Base-by-base conservation (phyloP, 2,113 vertebrate species). In the Calidris pugnax region DNA sequence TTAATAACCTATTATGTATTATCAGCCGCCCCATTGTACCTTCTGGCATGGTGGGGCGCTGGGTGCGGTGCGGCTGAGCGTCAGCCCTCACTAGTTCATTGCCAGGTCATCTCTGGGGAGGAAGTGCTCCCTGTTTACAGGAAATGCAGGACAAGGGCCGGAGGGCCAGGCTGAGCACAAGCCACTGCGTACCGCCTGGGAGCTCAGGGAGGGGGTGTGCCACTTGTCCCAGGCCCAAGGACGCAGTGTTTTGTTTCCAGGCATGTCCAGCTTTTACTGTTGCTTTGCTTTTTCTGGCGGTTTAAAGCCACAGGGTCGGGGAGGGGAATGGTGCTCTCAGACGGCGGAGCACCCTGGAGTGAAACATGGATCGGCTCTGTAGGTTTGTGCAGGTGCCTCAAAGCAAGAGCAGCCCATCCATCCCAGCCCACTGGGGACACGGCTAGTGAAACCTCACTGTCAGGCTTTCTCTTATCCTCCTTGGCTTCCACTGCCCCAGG, bases 91-190 rank as follows among this genome's bases (percentile, higher is more conserved):
- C 97, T 97, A 98, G 98, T 97, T 98, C 98, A 98, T 98, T 98
- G 98, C 98, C 98, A 98, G 98, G 98, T 98, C 98, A 98, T 98
- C 98, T 98, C 98, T 94, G 64, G 98, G 98, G 98, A 99, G 99
- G 98, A 99, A 98, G 97, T 75, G 96, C 96, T 98, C 98, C 87
- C 95, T 99, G 98, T 99, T 99, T 99, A 99, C 98, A 99, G 99
- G 99, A 99, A 99, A 99, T 99, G 99, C 99, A 97, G 97, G 98
- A 98, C 97, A 97, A 98, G 98, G 96, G 95, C 95, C 4, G 11
- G 87, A 81, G 94, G 78, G 88, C 81, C 53, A 77, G 92, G 69
- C 78, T 57, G 53, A 93, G 91, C 74, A 3, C 69, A 50, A 51
- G 78, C 73, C 27, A 59, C 64, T 48, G 69, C 90, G 81, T 41